phyloP scores from a whole-genome alignment of 2,888 invertebrate species.

The Embidobia sp. region DNA sequence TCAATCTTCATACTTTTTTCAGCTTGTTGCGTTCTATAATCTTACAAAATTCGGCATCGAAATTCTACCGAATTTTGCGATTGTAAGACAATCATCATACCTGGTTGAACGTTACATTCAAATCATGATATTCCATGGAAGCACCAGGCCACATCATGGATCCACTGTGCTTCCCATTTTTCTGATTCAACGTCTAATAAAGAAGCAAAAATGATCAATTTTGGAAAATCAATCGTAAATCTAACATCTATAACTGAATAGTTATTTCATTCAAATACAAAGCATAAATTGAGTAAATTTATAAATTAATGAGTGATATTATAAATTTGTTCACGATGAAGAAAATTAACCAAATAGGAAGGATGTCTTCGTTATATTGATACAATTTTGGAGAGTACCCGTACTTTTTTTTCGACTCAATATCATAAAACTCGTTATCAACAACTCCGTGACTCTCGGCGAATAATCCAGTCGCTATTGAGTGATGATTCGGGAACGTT shows the following conservation, averaged over 20 bases:
- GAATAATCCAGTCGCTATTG: slow-evolving; percentile 87
- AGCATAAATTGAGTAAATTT: no score
- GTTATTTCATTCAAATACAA: no score
- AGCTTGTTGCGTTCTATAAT: no score
- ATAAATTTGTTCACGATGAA: no score
- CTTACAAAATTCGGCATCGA: no score
- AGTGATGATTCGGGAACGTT: slow-evolving; percentile 89
- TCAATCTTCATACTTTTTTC: no score
- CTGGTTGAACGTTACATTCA: slow-evolving; percentile 81
- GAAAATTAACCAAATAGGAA: slow-evolving; percentile 85
- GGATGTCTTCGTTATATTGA: slow-evolving; percentile 83
- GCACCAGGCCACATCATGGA: slow-evolving; percentile 88
- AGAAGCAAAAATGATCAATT: slow-evolving; percentile 46
- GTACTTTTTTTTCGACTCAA: slow-evolving; percentile 75
- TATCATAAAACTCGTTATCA: slow-evolving; percentile 85
- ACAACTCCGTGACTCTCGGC: slow-evolving; percentile 87
- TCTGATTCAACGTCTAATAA: slow-evolving; percentile 84
- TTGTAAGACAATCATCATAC: no score
- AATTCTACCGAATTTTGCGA: no score
- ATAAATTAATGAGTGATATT: no score
- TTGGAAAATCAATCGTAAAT: slow-evolving; percentile 29
- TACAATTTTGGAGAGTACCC: slow-evolving; percentile 81
- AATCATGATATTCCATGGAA: slow-evolving; percentile 82
- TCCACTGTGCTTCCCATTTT: slow-evolving; percentile 84
- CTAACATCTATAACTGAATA: no score